Evolutionary conservation across 2,113 vertebrate genomes (phyloP).

Genomic region (Axis porcinus): DNA sequence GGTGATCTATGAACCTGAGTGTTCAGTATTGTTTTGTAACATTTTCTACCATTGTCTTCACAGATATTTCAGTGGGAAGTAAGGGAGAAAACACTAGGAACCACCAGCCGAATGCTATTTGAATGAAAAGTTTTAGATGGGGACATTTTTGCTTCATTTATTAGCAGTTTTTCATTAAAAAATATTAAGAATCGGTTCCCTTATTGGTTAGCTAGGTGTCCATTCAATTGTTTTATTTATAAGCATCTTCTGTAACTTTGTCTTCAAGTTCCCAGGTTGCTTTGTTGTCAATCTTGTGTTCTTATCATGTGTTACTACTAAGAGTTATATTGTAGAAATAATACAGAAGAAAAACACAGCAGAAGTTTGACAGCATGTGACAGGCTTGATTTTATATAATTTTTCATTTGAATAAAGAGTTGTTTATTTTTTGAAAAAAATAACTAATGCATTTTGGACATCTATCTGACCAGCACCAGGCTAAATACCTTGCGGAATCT

Average conservation of each 20-base stretch:
- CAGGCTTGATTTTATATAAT: neutral
- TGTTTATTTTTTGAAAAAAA: neutral
- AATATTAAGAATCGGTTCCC: neutral
- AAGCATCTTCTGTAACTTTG: neutral
- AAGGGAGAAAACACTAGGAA: neutral
- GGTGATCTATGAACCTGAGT: neutral
- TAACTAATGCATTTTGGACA: neutral
- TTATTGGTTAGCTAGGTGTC: neutral
- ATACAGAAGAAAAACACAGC: neutral
- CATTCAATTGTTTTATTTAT: neutral
- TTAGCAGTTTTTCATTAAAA: neutral
- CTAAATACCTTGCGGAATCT: neutral
- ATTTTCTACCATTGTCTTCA: neutral
- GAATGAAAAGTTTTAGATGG: neutral
- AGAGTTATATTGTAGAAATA: neutral
- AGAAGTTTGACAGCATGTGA: neutral
- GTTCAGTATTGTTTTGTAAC: neutral
- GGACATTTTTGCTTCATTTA: neutral
- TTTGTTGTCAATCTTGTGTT: neutral
- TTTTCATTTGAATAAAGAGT: neutral
- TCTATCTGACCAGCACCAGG: neutral
- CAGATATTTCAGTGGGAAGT: neutral
- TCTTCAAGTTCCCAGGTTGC: neutral
- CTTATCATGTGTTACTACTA: neutral
- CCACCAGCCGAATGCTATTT: neutral